These are phyloP conservation scores for Leptobrachium ailaonicum DNA, from an alignment of 2,113 vertebrate genomes.

Conservation along the genomic window DNA sequence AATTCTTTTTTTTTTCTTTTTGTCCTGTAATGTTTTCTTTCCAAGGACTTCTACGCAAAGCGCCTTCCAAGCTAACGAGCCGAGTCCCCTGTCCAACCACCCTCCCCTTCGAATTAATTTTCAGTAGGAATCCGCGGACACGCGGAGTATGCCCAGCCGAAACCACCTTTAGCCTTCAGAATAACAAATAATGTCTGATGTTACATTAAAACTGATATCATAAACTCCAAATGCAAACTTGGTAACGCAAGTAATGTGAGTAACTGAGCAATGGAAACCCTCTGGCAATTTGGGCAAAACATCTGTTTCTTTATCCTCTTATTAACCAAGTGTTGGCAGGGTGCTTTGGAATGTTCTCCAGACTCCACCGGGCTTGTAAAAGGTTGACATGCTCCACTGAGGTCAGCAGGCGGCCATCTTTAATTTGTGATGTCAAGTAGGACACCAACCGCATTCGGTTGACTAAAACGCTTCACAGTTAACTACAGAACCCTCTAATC, in stretches of 20 bases:
- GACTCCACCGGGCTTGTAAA: background rate
- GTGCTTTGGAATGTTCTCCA: background rate
- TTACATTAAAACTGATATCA: slow-evolving; percentile 4
- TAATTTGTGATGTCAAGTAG: background rate
- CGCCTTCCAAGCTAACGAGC: background rate
- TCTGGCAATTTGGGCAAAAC: background rate
- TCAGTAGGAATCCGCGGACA: background rate
- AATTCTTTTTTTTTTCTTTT: background rate
- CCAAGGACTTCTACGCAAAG: background rate
- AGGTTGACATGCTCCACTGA: background rate
- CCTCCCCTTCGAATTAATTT: background rate
- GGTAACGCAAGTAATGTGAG: slow-evolving; percentile 1
- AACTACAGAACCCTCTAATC: background rate
- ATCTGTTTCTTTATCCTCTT: background rate
- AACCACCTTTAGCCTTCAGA: background rate
- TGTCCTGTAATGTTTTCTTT: background rate
- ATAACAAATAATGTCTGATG: background rate
- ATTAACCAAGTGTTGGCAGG: slow-evolving; percentile 5
- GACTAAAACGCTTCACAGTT: background rate
- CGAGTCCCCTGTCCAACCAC: background rate
- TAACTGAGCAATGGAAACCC: slow-evolving; percentile 1
- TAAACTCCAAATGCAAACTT: slow-evolving; percentile 1
- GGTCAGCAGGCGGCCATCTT: slow-evolving; percentile 6
- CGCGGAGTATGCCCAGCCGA: background rate
- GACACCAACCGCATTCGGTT: background rate